Base-by-base conservation (phyloP, 2,888 invertebrate genomes). In the Chironomus tentans region DNA sequence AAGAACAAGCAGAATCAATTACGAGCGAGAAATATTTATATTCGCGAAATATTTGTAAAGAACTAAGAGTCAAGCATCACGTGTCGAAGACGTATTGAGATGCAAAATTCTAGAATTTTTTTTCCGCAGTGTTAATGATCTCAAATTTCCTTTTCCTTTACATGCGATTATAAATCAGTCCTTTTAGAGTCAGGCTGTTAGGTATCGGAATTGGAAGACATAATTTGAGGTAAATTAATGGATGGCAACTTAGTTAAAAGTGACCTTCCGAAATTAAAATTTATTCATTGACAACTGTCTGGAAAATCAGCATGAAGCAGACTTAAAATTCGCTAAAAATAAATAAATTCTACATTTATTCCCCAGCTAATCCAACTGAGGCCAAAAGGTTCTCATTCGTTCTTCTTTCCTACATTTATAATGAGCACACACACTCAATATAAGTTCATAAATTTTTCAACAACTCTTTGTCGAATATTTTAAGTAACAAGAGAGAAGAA, bases 361-460 rank as follows among this genome's bases (percentile, higher is more conserved):
- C 18, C 56, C 6, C 56, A 56, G 56, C 65, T 65, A 65, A 65
- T 65, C 65, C 65, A 65, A 22, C 65, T 21, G 68, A 68, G 68
- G 68, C 68, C 28, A 28, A 68, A 68, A 28, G 28, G 38, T 22
- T 65, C 18, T 22, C 12, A 18, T 5, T 65, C 38, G 38, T 38
- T 38, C 38, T 38, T 38, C 38, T 38, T 38, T 38, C 38, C 38
- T 38, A 38, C 38, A 38, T 56, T 56, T 56, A 56, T 56, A 15
- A n/a, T 56, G 15, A 56, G 18, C n/a, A 56, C 56, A n/a, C 65
- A 18, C 65, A 22, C 65, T 21, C 65, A 22, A 12, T n/a, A 71
- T 38, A 71, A 56, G 12, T 65, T 48, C 71, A 71, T 71, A 71
- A 71, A 71, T 71, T 71, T 56, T 56, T 71, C 38, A 68, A 68